Evolutionary conservation across 2,113 vertebrate species (phyloP).

Genomic region (Chrysemys picta): DNA sequence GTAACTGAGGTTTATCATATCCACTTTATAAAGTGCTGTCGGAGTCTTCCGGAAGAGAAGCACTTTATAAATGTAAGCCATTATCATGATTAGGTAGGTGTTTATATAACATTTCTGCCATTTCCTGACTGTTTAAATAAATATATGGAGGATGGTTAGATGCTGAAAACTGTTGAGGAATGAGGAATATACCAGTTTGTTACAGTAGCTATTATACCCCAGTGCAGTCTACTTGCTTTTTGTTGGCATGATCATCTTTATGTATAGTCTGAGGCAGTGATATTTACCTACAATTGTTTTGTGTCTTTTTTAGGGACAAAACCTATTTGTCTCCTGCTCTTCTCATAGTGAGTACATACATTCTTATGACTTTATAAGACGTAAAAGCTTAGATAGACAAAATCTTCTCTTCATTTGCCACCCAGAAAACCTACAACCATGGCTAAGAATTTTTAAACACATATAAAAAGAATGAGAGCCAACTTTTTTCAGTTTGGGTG

Average conservation of each 20-base stretch:
- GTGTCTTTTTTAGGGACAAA: neutral
- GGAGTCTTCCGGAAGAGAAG: neutral
- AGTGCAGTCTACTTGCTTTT: neutral
- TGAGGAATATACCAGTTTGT: neutral
- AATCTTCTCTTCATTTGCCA: neutral
- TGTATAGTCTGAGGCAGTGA: neutral
- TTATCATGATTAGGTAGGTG: neutral
- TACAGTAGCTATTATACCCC: neutral
- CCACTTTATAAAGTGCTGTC: neutral
- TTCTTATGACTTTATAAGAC: slow-evolving; percentile 10
- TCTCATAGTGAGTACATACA: neutral
- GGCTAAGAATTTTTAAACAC: neutral
- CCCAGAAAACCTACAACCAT: neutral
- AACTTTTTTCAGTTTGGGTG: neutral
- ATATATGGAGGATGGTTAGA: neutral
- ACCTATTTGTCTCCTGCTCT: slow-evolving; percentile 1
- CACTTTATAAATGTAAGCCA: neutral
- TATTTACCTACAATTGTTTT: neutral
- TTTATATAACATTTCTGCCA: neutral
- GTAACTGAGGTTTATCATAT: neutral
- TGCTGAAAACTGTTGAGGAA: neutral
- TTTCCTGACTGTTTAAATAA: slow-evolving; percentile 27
- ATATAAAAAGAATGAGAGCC: neutral
- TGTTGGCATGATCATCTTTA: neutral
- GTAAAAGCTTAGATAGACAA: slow-evolving; percentile 3